phyloP scores from a whole-genome alignment of 2,888 invertebrate species.

The Trissoscelio sp. region DNA sequence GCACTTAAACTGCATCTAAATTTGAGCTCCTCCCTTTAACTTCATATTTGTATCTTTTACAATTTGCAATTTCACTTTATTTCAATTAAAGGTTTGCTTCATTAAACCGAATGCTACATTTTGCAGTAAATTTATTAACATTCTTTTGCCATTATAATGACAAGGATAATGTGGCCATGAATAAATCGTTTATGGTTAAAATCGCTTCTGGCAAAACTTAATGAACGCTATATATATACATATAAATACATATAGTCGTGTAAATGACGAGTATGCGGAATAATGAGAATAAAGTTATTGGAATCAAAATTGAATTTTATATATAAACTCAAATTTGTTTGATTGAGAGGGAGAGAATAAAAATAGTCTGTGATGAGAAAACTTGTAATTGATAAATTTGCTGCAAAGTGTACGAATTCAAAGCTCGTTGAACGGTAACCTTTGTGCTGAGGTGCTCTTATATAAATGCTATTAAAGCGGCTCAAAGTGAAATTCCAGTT shows the following conservation, averaged over 20 bases:
- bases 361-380: conserved; percentile 20
- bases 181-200: conserved; percentile 25
- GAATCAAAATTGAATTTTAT: neutral
- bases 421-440: conserved; percentile 36
- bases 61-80: too few relatives aligned
- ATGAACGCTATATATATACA: too few relatives aligned
- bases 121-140: neutral
- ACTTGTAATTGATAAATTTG: conserved; percentile 49
- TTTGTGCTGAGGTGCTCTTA: conserved; percentile 43
- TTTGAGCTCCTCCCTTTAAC: too few relatives aligned
- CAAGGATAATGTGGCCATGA: conserved; percentile 16
- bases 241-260: neutral
- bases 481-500: conserved; percentile 42
- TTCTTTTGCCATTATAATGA: conserved; percentile 1
- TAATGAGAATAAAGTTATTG: neutral
- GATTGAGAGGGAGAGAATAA: conserved; percentile 14
- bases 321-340: neutral
- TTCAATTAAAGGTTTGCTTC: too few relatives aligned
- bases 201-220: conserved; percentile 5
- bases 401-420: conserved; percentile 37
- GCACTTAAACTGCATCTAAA: too few relatives aligned
- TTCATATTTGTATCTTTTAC: too few relatives aligned
- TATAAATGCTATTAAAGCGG: conserved; percentile 46
- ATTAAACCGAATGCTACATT: too few relatives aligned
- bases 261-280: neutral